A percentile compares a stretch with the other conserved stretches of the same genome.
Conservation (phyloP, 2,888 invertebrate species). For the Ichneumon xanthorius region DNA sequence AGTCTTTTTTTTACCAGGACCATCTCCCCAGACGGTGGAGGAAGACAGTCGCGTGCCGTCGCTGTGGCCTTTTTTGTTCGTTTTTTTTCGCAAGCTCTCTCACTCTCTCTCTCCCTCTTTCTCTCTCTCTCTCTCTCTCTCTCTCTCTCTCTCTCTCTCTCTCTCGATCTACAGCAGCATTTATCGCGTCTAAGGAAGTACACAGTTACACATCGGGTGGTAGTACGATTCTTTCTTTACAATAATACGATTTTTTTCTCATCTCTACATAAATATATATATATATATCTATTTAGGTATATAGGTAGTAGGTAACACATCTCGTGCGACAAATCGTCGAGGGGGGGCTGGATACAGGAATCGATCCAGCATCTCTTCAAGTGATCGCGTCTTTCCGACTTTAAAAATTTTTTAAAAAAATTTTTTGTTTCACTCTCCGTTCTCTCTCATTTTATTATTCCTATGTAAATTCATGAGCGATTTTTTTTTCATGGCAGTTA, state of each 20-base stretch:
- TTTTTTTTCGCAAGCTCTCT: conserved; percentile 39
- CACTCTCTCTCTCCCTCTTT: neutral
- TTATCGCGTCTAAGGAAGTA: conserved; percentile 48
- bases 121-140: too few relatives aligned
- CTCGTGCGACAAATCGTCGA: conserved; percentile 36
- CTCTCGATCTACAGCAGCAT: conserved; percentile 44
- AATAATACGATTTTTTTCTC: conserved; percentile 8
- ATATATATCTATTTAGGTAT: neutral
- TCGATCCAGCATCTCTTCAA: conserved; percentile 4
- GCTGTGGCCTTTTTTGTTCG: conserved; percentile 45
- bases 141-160: too few relatives aligned
- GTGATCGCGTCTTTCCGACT: conserved; percentile 1
- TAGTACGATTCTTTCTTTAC: conserved; percentile 10
- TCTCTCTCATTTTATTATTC: neutral
- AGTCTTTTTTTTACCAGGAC: conserved; percentile 18
- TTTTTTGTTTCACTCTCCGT: neutral
- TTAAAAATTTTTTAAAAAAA: neutral
- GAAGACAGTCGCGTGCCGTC: conserved; percentile 60
- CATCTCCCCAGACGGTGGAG: conserved; percentile 41
- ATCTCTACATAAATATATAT: conserved; percentile 4
- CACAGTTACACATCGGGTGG: conserved; percentile 50
- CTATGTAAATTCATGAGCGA: neutral
- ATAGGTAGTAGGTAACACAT: conserved; percentile 24
- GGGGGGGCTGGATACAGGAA: neutral
- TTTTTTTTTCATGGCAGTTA: neutral